Percentiles rank a stretch among this genome's conserved stretches.
Conservation (phyloP, 53 echinoderm and acorn worm genomes). For the Temnopleurus reevesii region DNA sequence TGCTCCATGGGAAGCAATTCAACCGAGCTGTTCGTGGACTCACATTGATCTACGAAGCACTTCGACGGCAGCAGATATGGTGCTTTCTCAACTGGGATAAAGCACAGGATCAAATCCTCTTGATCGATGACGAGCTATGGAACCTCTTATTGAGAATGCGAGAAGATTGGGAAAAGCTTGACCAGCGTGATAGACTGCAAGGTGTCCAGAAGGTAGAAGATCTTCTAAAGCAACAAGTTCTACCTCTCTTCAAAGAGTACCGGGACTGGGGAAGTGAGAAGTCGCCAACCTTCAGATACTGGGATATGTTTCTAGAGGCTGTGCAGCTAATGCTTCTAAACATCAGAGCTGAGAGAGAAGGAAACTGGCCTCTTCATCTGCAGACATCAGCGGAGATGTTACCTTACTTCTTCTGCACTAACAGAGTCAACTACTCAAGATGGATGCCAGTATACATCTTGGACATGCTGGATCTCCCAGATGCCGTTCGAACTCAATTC, state of each 20-base stretch:
- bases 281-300: conserved; percentile 52
- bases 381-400: conserved; percentile 4
- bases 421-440: conserved; percentile 36
- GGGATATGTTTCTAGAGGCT: conserved; percentile 38
- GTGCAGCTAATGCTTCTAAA: conserved; percentile 50
- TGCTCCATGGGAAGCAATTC: conserved; percentile 59
- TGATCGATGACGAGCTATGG: not conserved
- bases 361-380: conserved; percentile 40
- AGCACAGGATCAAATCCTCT: not conserved
- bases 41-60: conserved; percentile 45
- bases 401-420: conserved; percentile 33
- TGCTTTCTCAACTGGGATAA: conserved; percentile 18
- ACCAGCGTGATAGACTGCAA: not conserved
- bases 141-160: not conserved
- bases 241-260: conserved; percentile 35
- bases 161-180: not conserved
- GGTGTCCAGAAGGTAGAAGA: not conserved
- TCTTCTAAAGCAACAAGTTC: not conserved
- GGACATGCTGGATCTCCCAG: conserved; percentile 46
- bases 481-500: not conserved
- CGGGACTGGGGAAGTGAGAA: not conserved
- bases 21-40: conserved; percentile 52
- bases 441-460: conserved; percentile 41
- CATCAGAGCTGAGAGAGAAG: conserved; percentile 58
- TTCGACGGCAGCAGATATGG: conserved; percentile 25